Percentiles rank a stretch among this genome's conserved stretches.
Conservation (phyloP, 2,113 vertebrate species). For the Sylvilagus bachmani region DNA sequence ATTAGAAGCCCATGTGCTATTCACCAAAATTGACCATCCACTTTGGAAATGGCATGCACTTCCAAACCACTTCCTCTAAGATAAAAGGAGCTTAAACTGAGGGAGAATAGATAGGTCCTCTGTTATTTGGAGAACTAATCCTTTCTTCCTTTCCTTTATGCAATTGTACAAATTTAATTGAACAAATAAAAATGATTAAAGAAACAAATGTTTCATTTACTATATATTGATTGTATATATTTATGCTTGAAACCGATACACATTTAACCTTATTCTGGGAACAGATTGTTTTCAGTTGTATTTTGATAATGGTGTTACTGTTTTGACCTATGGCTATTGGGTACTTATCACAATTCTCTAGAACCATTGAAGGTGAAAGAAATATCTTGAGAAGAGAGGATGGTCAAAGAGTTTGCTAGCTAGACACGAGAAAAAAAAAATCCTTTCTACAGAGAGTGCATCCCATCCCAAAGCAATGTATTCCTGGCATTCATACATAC, state of each 20-base stretch:
- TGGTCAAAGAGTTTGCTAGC: neutral
- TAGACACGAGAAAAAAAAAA: neutral
- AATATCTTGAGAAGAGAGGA: slow-evolving; percentile 13
- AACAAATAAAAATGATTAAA: neutral
- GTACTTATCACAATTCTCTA: neutral
- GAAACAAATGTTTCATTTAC: neutral
- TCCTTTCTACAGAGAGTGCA: neutral
- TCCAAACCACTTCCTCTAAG: neutral
- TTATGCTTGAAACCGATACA: neutral
- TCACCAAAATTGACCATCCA: neutral
- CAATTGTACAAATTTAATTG: neutral
- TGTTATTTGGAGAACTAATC: slow-evolving; percentile 4
- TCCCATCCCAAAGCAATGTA: slow-evolving; percentile 28
- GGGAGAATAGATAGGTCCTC: neutral
- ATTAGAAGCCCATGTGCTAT: neutral
- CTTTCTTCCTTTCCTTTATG: neutral
- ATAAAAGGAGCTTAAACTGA: neutral
- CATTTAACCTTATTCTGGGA: neutral
- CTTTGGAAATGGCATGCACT: neutral
- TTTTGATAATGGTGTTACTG: neutral
- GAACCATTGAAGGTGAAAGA: neutral
- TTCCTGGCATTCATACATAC: neutral
- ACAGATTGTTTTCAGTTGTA: neutral
- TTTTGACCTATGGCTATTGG: slow-evolving; percentile 18
- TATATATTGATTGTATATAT: neutral